Evolutionary conservation across 2,888 invertebrate genomes (phyloP).

Genomic region (Sesia bembeciformis): DNA sequence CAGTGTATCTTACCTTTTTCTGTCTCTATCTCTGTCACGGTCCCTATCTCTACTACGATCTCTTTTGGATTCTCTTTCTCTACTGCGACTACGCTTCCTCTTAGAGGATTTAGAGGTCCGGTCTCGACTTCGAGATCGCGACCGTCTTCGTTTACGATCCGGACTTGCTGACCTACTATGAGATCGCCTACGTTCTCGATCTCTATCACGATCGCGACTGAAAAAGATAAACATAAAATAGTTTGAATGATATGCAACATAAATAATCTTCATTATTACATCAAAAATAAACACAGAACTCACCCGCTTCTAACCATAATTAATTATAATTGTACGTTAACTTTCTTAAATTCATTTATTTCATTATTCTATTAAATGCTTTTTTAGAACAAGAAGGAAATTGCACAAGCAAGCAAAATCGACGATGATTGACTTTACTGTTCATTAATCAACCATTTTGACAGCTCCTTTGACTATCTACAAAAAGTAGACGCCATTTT

Average conservation of each 20-base stretch:
- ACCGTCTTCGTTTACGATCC: conserved; percentile 71
- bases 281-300: conserved; percentile 13
- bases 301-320: conserved; percentile 62
- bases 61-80: conserved; percentile 76
- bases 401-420: too few relatives aligned
- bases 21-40: conserved; percentile 28
- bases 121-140: conserved; percentile 76
- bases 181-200: conserved; percentile 71
- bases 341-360: not conserved
- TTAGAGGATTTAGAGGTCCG: conserved; percentile 74
- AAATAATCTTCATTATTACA: too few relatives aligned
- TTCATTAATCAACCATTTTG: too few relatives aligned
- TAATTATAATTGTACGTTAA: not conserved
- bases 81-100: conserved; percentile 78
- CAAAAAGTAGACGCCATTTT: too few relatives aligned
- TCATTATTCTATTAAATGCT: too few relatives aligned
- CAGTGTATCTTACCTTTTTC: conserved; percentile 18
- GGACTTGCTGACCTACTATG: conserved; percentile 75
- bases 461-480: too few relatives aligned
- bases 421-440: too few relatives aligned
- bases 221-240: conserved; percentile 4
- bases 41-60: conserved; percentile 67
- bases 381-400: too few relatives aligned
- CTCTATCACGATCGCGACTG: conserved; percentile 59
- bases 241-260: too few relatives aligned